phyloP scores from a whole-genome alignment of 2,113 vertebrate species.

The Tychaedon coryphoeus region DNA sequence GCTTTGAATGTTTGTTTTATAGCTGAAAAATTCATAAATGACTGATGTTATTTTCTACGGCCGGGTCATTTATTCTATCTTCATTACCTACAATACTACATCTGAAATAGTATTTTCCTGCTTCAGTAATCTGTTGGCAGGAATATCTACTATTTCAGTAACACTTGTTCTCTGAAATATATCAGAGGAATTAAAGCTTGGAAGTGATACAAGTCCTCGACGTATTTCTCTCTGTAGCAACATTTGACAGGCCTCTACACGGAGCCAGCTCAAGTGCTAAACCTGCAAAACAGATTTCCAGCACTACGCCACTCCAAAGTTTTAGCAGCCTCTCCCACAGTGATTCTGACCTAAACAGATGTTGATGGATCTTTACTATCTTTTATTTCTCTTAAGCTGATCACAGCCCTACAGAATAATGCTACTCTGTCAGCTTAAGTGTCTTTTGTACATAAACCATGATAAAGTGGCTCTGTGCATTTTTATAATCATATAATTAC shows the following conservation, averaged over 20 bases:
- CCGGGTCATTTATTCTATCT: slow-evolving; percentile 22
- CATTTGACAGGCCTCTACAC: slow-evolving; percentile 13
- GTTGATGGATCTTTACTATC: background rate
- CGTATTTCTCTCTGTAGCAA: slow-evolving; percentile 36
- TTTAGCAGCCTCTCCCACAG: background rate
- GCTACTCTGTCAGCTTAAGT: background rate
- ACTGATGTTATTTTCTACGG: background rate
- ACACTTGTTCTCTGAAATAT: slow-evolving; percentile 43
- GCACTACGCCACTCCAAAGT: background rate
- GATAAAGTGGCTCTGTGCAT: background rate
- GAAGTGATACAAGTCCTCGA: slow-evolving; percentile 3
- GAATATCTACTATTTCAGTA: slow-evolving; percentile 54
- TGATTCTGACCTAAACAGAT: slow-evolving; percentile 47
- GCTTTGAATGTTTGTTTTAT: slow-evolving; percentile 18
- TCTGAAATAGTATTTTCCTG: slow-evolving; percentile 23
- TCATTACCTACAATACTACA: slow-evolving; percentile 35
- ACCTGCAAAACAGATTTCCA: slow-evolving; percentile 14
- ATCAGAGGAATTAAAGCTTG: slow-evolving; percentile 58
- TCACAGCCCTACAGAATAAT: background rate
- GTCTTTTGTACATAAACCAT: background rate
- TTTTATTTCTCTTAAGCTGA: slow-evolving; percentile 27
- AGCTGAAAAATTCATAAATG: background rate
- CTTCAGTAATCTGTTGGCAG: slow-evolving; percentile 51
- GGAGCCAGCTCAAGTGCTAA: slow-evolving; percentile 13
- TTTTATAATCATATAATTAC: slow-evolving; percentile 18